These are phyloP conservation scores for Threskiornis aethiopicus DNA, from an alignment of 2,797 vertebrate genomes.

Conservation along the genomic window DNA sequence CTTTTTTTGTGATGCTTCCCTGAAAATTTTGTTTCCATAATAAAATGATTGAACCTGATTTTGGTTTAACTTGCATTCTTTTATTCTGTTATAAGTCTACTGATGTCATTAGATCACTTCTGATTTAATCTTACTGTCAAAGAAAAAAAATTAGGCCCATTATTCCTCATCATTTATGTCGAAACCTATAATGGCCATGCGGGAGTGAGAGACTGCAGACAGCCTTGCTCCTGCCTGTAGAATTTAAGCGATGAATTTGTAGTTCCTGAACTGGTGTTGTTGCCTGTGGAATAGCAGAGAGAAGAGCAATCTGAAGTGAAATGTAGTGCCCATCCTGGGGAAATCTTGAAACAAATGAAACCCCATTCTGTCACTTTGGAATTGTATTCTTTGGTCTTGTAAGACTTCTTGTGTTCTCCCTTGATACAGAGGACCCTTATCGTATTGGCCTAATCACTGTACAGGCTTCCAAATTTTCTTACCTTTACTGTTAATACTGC, in stretches of 20 bases:
- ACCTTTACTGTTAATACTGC: not conserved
- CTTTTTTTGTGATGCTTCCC: not conserved
- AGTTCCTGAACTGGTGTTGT: not conserved
- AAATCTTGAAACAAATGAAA: not conserved
- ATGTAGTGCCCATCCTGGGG: too few relatives aligned
- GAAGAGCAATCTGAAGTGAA: not conserved
- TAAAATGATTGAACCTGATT: not conserved
- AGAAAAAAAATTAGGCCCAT: not conserved
- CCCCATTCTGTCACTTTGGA: rapidly evolving
- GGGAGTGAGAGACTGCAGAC: constrained; percentile 26
- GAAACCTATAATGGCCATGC: not conserved
- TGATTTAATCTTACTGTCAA: constrained; percentile 45
- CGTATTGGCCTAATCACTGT: not conserved
- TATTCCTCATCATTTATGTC: constrained; percentile 43
- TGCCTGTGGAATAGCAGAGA: not conserved
- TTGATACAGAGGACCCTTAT: not conserved
- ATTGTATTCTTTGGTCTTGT: not conserved
- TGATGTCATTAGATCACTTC: constrained; percentile 38
- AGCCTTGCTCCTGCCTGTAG: not conserved
- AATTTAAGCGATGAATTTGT: not conserved
- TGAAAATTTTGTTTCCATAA: not conserved
- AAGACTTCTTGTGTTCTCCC: not conserved
- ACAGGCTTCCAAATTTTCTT: not conserved
- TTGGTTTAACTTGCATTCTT: constrained; percentile 35
- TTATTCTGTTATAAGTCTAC: not conserved